Evolutionary conservation across 2,888 invertebrate species (phyloP), one percentile per base, ranked within the genome.

Genomic region (Tipula lateralis): DNA sequence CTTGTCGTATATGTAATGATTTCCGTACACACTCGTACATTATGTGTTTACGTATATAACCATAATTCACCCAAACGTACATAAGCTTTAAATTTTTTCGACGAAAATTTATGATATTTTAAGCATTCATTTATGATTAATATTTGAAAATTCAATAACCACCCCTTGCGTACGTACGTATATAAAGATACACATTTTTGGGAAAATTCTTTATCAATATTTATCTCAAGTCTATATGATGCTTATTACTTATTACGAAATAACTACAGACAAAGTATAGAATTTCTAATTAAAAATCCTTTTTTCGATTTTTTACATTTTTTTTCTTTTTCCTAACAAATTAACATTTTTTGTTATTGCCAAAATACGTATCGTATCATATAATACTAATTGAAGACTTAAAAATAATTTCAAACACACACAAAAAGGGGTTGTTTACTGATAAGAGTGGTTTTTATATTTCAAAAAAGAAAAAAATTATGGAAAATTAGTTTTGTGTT

Each of bases 91-190:
- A 24, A 66, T 12, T 24, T 24, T 66, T 66, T 66, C 24, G 2
- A 66, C n/a, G 24, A 66, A 24, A 19, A 66, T 66, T 66, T 66
- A 66, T 66, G 66, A 66, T 66, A 66, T 66, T 66, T 24, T 66
- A 66, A 66, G 66, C 66, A 66, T 66, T 66, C 66, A 66, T 66
- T 66, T 66, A 66, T 66, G 66, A 66, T 66, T 66, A 66, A 66
- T 66, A 66, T 66, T 66, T 66, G 7, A 66, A 66, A 66, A 66
- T 66, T 66, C 66, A 66, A 66, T 66, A 66, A 66, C 66, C 50
- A 7, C 50, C n/a, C n/a, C 39, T 13, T 5, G 19, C 50, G 19
- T 6, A 39, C 13, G n/a, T n/a, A n/a, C n/a, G n/a, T n/a, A 39
- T 5, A 39, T 39, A 39, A 2, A 39, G 6, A n/a, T n/a, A 44